These are phyloP conservation scores for Sminthurinus aureus DNA, from an alignment of 2,888 invertebrate genomes.

Conservation along the genomic window DNA sequence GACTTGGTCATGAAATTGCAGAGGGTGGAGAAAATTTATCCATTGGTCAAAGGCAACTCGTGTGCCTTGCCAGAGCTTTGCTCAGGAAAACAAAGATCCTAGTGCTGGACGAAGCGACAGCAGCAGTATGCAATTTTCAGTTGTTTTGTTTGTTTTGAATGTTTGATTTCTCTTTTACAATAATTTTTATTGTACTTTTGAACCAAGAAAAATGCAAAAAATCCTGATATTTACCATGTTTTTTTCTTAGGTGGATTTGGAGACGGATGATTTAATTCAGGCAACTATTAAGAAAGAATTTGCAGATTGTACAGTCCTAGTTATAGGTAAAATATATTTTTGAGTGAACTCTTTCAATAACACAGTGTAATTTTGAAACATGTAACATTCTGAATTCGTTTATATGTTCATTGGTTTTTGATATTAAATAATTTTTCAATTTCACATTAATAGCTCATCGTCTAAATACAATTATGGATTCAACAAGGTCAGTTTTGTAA, in stretches of 20 bases:
- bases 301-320: conserved; percentile 78
- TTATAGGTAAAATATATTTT: too few species aligned
- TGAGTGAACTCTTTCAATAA: too few species aligned
- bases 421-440: too few species aligned
- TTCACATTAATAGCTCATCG: conserved; percentile 90
- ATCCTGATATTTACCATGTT: not conserved
- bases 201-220: too few species aligned
- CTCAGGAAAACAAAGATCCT: conserved; percentile 55
- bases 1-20: conserved; percentile 62
- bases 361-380: too few species aligned
- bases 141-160: not conserved
- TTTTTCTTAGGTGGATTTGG: conserved; percentile 72
- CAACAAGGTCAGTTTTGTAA: too few species aligned
- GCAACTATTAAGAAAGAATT: conserved; percentile 82
- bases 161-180: not conserved
- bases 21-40: conserved; percentile 60
- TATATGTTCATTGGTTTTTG: too few species aligned
- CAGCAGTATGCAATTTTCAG: conserved; percentile 71
- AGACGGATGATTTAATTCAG: conserved; percentile 89
- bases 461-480: conserved; percentile 91
- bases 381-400: too few species aligned
- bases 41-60: conserved; percentile 47
- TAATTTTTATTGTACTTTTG: too few species aligned
- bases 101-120: conserved; percentile 71
- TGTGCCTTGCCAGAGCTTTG: conserved; percentile 7